Evolutionary conservation across 2,797 vertebrate species (phyloP).

Genomic region (Borostomias antarcticus): DNA sequence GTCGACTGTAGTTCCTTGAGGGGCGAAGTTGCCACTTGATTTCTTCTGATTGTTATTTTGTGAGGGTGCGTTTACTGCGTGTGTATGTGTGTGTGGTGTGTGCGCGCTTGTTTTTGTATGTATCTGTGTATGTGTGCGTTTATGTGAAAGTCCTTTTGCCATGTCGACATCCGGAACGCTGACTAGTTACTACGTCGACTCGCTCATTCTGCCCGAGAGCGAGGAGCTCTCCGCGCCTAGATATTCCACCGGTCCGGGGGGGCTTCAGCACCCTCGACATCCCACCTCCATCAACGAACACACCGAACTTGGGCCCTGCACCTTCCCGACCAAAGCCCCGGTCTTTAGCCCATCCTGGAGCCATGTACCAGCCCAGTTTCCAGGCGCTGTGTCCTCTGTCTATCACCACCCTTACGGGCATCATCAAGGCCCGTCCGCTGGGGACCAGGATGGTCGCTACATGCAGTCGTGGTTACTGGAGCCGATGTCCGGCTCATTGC

Average conservation of each 20-base stretch:
- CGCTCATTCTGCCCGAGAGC: slow-evolving; percentile 89
- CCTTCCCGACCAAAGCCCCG: slow-evolving; percentile 88
- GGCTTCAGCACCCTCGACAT: slow-evolving; percentile 83
- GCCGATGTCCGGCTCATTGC: slow-evolving; percentile 86
- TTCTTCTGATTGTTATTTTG: slow-evolving; percentile 96
- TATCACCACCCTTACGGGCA: slow-evolving; percentile 91
- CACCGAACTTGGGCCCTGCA: slow-evolving; percentile 86
- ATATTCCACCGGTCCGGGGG: slow-evolving; percentile 80
- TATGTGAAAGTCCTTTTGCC: slow-evolving; percentile 72
- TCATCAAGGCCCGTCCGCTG: slow-evolving; percentile 79
- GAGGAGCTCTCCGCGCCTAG: slow-evolving; percentile 88
- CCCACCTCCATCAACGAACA: slow-evolving; percentile 82
- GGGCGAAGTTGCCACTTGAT: slow-evolving; percentile 93
- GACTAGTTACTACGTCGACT: slow-evolving; percentile 96
- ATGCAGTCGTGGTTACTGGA: slow-evolving; percentile 94
- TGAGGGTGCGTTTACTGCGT: slow-evolving; percentile 74
- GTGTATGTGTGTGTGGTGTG: slow-evolving; percentile 43
- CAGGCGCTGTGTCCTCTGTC: slow-evolving; percentile 81
- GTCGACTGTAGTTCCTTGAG: slow-evolving; percentile 89
- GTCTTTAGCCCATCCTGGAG: slow-evolving; percentile 90
- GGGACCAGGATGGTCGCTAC: slow-evolving; percentile 89
- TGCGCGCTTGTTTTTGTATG: slow-evolving; percentile 26
- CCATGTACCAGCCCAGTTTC: slow-evolving; percentile 86
- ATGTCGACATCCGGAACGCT: slow-evolving; percentile 96
- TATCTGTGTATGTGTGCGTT: slow-evolving; percentile 54